phyloP scores from a whole-genome alignment of 2,888 invertebrate species.

The Drosophila borealis region DNA sequence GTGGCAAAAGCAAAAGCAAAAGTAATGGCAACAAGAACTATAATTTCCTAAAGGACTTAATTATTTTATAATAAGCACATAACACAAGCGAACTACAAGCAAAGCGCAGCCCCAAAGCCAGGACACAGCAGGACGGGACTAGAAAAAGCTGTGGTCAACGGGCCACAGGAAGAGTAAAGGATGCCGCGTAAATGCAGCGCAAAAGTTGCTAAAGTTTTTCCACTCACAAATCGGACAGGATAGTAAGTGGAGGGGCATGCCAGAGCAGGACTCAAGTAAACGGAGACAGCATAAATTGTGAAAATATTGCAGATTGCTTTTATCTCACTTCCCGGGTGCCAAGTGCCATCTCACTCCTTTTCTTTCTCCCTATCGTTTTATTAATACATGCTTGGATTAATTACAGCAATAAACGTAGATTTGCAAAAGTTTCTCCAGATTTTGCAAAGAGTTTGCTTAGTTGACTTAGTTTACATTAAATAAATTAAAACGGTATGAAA shows the following conservation, averaged over 20 bases:
- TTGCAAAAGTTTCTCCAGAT: slow-evolving; percentile 22
- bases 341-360: neutral
- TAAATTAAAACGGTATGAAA: neutral
- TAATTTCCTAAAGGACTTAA: slow-evolving; percentile 82
- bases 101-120: slow-evolving; percentile 37
- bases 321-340: slow-evolving; percentile 28
- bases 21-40: slow-evolving; percentile 67
- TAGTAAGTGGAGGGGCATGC: neutral
- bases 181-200: slow-evolving; percentile 66
- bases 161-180: slow-evolving; percentile 34
- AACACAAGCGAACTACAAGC: slow-evolving; percentile 56
- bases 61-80: slow-evolving; percentile 82
- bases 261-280: slow-evolving; percentile 11
- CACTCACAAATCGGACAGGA: slow-evolving; percentile 51
- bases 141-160: neutral
- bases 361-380: slow-evolving; percentile 2
- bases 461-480: neutral
- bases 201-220: slow-evolving; percentile 67
- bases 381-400: slow-evolving; percentile 28
- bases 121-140: neutral
- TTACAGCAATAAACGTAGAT: slow-evolving; percentile 57
- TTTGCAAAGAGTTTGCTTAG: neutral
- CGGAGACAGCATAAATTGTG: slow-evolving; percentile 58
- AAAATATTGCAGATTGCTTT: slow-evolving; percentile 65
- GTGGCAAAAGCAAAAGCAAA: slow-evolving; percentile 36